Conservation (phyloP, 2,888 invertebrate species). For the Pristionchus arcanus region DNA sequence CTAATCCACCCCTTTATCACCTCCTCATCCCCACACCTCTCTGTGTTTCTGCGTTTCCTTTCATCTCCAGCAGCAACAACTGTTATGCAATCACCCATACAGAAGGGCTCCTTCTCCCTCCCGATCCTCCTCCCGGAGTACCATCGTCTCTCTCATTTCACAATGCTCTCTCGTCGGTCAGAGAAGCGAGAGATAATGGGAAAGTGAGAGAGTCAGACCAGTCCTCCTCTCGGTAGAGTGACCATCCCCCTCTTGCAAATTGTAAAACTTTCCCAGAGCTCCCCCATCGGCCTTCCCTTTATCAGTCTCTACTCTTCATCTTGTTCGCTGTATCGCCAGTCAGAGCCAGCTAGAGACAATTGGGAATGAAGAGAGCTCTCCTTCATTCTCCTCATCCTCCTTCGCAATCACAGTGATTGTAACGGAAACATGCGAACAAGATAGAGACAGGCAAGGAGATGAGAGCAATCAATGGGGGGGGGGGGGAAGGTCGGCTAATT, state of each 20-base stretch:
- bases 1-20: not conserved
- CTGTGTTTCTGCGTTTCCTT: slow-evolving; percentile 19
- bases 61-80: slow-evolving; percentile 13
- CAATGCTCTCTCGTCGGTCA: no score
- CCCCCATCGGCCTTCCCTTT: slow-evolving; percentile 39
- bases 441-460: slow-evolving; percentile 13
- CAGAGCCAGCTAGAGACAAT: not conserved
- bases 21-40: not conserved
- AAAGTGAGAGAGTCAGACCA: no score
- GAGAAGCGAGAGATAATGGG: no score
- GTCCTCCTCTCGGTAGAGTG: not conserved
- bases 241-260: not conserved
- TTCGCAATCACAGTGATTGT: slow-evolving; percentile 25
- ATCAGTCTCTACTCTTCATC: not conserved
- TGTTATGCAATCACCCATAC: slow-evolving; percentile 44
- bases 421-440: slow-evolving; percentile 24
- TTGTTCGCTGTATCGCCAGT: not conserved
- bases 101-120: not conserved
- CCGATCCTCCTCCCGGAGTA: not conserved
- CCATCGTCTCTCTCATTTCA: not conserved
- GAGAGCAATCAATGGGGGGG: not conserved
- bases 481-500: not conserved
- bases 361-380: not conserved
- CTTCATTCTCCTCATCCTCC: not conserved
- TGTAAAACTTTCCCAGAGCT: slow-evolving; percentile 40